phyloP scores from a whole-genome alignment of 2,113 vertebrate genomes.

The Balaeniceps rex region DNA sequence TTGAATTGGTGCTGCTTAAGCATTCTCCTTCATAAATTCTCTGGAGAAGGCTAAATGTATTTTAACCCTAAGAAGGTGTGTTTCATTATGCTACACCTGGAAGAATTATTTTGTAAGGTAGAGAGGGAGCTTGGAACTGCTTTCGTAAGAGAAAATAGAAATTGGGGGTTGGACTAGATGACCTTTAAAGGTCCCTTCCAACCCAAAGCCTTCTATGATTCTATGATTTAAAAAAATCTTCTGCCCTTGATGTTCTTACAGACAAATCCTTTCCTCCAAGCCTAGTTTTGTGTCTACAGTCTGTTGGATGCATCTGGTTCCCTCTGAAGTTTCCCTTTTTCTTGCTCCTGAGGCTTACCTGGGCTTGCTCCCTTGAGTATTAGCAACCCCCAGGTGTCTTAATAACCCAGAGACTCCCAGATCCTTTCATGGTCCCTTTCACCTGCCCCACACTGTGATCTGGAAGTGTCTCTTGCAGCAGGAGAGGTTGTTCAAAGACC shows the following conservation, averaged over 20 bases:
- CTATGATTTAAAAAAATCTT: background rate
- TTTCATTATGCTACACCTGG: background rate
- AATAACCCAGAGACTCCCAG: background rate
- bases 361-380: background rate
- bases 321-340: background rate
- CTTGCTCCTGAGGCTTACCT: background rate
- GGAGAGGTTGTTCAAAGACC: background rate
- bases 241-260: background rate
- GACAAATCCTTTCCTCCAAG: background rate
- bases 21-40: background rate
- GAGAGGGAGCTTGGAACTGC: background rate
- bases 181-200: too few species aligned
- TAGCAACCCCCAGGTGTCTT: background rate
- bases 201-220: too few species aligned
- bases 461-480: background rate
- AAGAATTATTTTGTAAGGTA: background rate
- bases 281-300: background rate
- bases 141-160: background rate
- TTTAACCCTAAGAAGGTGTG: background rate
- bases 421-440: background rate
- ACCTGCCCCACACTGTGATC: background rate
- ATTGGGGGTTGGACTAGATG: too few species aligned
- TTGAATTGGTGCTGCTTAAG: background rate
- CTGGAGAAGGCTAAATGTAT: background rate
- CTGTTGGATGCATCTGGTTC: background rate